phyloP scores from a whole-genome alignment of 2,797 vertebrate genomes.

The Molossus molossus region DNA sequence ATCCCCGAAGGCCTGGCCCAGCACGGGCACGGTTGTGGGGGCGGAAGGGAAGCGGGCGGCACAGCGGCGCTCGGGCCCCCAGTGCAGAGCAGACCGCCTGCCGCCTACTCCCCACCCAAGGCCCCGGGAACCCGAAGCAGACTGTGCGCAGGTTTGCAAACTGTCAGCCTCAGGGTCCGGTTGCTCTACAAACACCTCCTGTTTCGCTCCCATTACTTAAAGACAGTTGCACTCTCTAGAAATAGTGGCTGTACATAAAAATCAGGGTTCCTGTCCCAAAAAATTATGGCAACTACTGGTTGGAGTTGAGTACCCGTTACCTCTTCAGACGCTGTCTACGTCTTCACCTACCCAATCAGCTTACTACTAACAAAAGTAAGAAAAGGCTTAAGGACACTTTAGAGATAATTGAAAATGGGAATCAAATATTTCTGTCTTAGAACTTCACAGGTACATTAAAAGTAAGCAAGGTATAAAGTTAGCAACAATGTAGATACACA shows the following conservation, averaged over 20 bases:
- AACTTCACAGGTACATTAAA: not conserved
- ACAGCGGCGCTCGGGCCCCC: not conserved
- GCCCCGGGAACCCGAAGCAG: rapidly evolving
- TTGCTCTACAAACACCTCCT: not conserved
- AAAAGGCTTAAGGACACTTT: not conserved
- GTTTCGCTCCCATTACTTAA: not conserved
- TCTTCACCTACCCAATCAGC: not conserved
- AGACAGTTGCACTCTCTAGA: not conserved
- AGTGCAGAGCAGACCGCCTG: not conserved
- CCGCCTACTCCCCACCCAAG: not conserved
- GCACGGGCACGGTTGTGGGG: not conserved
- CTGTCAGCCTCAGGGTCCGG: not conserved
- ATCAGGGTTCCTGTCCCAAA: not conserved
- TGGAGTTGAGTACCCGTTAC: not conserved
- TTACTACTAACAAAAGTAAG: not conserved
- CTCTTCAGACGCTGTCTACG: not conserved
- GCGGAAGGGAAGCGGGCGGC: not conserved
- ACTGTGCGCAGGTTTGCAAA: not conserved
- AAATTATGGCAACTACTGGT: not conserved
- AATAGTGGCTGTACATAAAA: not conserved
- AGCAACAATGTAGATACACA: too few species aligned
- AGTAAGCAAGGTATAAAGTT: not conserved
- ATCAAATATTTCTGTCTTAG: not conserved
- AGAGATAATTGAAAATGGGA: not conserved
- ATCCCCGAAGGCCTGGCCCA: not conserved